Base-by-base conservation (phyloP, 1,140 invertebrate species). In the Contarinia nasturtii region DNA sequence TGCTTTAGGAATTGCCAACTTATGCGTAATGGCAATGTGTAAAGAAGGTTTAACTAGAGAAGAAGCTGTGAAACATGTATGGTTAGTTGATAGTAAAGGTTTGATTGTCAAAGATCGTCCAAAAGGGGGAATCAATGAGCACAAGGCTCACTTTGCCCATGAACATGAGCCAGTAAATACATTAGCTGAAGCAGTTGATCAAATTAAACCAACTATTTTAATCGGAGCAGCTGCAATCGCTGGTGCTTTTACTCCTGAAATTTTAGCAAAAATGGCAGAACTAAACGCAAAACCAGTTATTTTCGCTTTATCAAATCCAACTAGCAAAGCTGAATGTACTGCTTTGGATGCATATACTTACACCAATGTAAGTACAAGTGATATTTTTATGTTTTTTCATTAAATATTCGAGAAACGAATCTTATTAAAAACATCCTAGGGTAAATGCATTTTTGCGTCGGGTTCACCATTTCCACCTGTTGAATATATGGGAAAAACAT, bases 231-330 rank as follows among this genome's bases (percentile, higher is more conserved):
- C 88, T 14, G 83, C 85, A 0, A 72, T 86, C 48, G 75, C 74
- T 1, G 82, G 86, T 43, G 85, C 84, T 10, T 98, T 98, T 60
- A 93, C 82, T 0, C 66, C 76, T 18, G 76, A 81, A 46, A 84
- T 97, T 54, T 67, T 98, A 7, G 65, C 75, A 50, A 71, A 76
- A 53, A 94, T 97, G 89, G 84, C 70, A 3, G 67, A 67, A 17
- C 72, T 79, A 56, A 87, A 87, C 57, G 68, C 77, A 14, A 67
- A 67, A 33, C 90, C 90, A 1, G 75, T 95, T 36, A 89, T 98
- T 49, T 97, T 97, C 66, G 92, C 93, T 14, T 69, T 98, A 2
- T 95, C 90, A 56, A 98, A 98, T 70, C 93, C 93, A 38, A 98
- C 93, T 11, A 80, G 75, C 60, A 93, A 94, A 68, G 90, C 93